Percentiles rank a stretch among this genome's conserved stretches.
phyloP scores from a whole-genome alignment of 35 echinoderm and acorn worm species.

The Diadema setosum region DNA sequence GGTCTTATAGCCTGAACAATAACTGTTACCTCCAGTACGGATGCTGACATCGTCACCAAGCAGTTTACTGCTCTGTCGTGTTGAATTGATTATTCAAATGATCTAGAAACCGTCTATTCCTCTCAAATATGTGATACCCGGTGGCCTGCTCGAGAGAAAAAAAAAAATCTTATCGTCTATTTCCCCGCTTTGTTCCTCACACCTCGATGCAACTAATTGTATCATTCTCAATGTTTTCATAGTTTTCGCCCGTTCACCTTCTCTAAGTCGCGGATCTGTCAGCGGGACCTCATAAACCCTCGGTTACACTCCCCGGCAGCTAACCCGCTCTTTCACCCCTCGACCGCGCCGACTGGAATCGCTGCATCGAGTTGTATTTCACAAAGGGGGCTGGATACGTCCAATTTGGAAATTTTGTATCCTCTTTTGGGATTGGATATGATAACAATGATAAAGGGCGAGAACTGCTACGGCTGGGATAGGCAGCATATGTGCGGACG shows the following conservation, averaged over 20 bases:
- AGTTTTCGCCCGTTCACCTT: constrained; percentile 24
- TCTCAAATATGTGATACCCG: background rate
- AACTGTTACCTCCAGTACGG: too few species aligned
- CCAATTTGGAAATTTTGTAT: too few species aligned
- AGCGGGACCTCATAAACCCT: background rate
- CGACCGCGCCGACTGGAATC: background rate
- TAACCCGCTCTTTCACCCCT: background rate
- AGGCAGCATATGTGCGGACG: background rate
- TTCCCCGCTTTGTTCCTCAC: background rate
- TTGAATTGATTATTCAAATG: constrained; percentile 10
- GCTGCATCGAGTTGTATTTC: background rate
- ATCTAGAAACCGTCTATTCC: background rate
- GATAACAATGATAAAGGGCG: background rate
- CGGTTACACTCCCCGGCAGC: background rate
- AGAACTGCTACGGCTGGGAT: background rate
- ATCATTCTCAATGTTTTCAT: constrained; percentile 11
- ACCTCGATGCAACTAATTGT: constrained; percentile 3
- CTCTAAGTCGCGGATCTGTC: constrained; percentile 2
- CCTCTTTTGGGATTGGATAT: background rate
- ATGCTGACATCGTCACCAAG: too few species aligned
- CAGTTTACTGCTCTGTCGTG: background rate
- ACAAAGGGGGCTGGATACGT: too few species aligned
- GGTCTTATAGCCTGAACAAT: too few species aligned
- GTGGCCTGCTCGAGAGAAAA: too few species aligned
- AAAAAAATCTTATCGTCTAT: too few species aligned